phyloP scores from a whole-genome alignment of 2,113 vertebrate genomes.

The Anoura caudifer region DNA sequence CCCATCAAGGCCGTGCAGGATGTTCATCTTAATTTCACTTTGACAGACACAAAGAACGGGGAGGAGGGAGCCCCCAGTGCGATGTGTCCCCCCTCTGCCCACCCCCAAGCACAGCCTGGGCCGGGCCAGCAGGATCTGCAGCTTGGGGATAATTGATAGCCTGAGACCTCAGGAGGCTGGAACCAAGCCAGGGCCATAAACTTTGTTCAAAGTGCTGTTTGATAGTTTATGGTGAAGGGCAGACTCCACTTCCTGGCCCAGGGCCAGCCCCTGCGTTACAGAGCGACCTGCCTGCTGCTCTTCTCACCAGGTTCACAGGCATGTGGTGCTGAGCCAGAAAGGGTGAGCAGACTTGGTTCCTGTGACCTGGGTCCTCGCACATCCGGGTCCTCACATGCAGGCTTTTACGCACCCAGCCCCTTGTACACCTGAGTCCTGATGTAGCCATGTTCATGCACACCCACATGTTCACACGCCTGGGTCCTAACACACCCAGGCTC shows the following conservation, averaged over 20 bases:
- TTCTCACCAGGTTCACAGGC: not conserved
- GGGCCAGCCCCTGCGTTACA: not conserved
- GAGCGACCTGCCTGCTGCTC: not conserved
- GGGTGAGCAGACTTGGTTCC: not conserved
- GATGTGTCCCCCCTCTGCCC: not conserved
- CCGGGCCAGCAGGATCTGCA: not conserved
- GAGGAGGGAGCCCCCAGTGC: not conserved
- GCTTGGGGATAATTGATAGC: constrained; percentile 26
- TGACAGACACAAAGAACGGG: not conserved
- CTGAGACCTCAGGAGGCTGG: constrained; percentile 21
- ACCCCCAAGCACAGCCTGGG: not conserved
- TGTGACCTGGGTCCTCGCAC: not conserved
- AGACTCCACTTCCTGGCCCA: not conserved
- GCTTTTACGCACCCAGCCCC: no score
- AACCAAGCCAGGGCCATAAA: constrained; percentile 36
- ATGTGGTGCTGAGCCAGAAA: not conserved
- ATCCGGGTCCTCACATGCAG: fast-evolving
- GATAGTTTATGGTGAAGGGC: not conserved
- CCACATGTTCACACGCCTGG: no score
- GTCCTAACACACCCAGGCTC: no score
- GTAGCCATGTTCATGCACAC: not conserved
- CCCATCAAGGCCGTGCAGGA: not conserved
- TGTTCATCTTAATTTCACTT: not conserved
- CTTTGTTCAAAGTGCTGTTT: not conserved
- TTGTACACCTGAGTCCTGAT: no score